Percentiles rank a stretch among this genome's conserved stretches.
Conservation (phyloP, 2,888 invertebrate genomes). For the Aphidius colemani region DNA sequence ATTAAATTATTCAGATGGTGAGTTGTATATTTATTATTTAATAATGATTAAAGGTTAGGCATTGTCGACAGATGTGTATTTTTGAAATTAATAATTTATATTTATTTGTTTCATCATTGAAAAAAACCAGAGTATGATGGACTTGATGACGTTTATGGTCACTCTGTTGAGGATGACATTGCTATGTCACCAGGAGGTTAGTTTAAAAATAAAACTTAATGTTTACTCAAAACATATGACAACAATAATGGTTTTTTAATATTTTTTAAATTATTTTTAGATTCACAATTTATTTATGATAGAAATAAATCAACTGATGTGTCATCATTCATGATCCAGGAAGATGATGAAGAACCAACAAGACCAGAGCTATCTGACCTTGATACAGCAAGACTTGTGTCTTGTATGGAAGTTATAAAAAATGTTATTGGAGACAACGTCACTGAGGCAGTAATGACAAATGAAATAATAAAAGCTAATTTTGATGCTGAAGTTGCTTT, state of each 20-base stretch:
- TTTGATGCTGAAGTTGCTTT: constrained; percentile 77
- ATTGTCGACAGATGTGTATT: not conserved
- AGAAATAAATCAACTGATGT: constrained; percentile 76
- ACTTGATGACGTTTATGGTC: constrained; percentile 89
- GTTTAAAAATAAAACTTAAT: constrained; percentile 21
- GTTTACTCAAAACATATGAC: not conserved
- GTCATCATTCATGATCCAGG: constrained; percentile 68
- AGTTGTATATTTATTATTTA: constrained; percentile 33
- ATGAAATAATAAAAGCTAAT: constrained; percentile 72
- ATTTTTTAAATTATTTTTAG: constrained; percentile 39
- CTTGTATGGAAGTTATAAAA: constrained; percentile 82
- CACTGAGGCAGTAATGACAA: constrained; percentile 74
- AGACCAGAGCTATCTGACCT: constrained; percentile 66
- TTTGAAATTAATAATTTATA: not conserved
- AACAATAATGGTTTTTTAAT: not conserved
- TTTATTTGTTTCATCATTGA: constrained; percentile 3
- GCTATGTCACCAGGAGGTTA: constrained; percentile 86
- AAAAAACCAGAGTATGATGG: constrained; percentile 77
- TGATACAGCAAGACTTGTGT: constrained; percentile 76
- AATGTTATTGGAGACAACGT: constrained; percentile 79
- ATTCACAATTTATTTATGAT: constrained; percentile 84
- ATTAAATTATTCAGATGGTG: constrained; percentile 82
- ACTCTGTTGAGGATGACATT: constrained; percentile 91
- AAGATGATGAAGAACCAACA: constrained; percentile 67
- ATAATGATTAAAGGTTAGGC: constrained; percentile 11